Conservation (phyloP, 2,888 invertebrate species). For the Eristalis pertinax region DNA sequence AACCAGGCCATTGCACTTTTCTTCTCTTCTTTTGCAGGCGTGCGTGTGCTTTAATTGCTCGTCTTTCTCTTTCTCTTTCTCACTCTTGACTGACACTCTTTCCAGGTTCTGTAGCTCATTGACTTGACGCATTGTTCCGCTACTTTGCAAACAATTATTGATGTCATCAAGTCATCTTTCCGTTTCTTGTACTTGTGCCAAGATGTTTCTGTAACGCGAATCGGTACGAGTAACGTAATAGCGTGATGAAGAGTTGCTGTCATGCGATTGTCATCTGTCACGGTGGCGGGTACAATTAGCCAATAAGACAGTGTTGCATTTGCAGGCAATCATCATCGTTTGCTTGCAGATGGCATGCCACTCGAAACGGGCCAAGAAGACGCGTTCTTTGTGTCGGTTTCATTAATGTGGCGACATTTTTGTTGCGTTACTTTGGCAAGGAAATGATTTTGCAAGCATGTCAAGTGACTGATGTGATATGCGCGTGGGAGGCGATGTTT, state of each 20-base stretch:
- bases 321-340: not conserved
- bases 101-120: not conserved
- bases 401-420: not conserved
- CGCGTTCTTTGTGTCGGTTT: not conserved
- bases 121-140: constrained; percentile 22
- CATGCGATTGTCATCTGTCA: constrained; percentile 46
- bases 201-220: constrained; percentile 23
- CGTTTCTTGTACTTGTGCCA: constrained; percentile 8
- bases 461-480: not conserved
- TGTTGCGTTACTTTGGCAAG: not conserved
- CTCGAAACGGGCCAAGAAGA: not conserved
- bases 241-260: constrained; percentile 30
- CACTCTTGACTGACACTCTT: not conserved
- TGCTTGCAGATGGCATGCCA: not conserved
- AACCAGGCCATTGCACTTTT: constrained; percentile 14
- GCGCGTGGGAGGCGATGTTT: no score
- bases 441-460: not conserved
- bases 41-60: constrained; percentile 1
- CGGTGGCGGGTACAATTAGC: not conserved
- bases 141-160: constrained; percentile 25
- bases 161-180: constrained; percentile 39
- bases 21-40: not conserved
- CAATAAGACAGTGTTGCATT: not conserved
- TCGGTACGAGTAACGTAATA: constrained; percentile 7
- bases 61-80: constrained; percentile 38